These are phyloP conservation scores for Myodes glareolus DNA, from an alignment of 2,113 vertebrate species.

Conservation along the genomic window DNA sequence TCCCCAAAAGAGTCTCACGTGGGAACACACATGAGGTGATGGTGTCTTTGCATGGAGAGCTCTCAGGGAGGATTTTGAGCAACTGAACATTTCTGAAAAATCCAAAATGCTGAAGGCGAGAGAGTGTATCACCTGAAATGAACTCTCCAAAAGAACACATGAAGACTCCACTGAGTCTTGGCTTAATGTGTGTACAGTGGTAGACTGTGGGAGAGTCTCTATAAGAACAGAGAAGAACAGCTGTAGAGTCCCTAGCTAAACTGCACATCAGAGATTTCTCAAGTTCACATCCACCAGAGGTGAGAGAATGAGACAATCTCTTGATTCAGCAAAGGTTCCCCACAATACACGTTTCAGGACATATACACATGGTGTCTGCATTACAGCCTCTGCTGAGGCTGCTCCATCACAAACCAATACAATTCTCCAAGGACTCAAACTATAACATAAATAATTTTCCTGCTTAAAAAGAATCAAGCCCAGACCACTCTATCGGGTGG, in stretches of 20 bases:
- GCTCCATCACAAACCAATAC: not conserved
- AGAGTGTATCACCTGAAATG: not conserved
- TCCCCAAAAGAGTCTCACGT: not conserved
- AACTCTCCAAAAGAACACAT: not conserved
- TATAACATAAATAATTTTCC: not conserved
- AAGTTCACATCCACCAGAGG: not conserved
- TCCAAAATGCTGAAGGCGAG: not conserved
- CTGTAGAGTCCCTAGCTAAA: not conserved
- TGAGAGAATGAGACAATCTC: no score
- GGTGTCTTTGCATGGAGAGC: not conserved
- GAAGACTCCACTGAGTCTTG: not conserved
- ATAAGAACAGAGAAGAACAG: not conserved
- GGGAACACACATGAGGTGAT: not conserved
- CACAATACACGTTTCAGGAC: no score
- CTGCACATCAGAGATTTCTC: no score
- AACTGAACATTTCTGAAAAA: not conserved
- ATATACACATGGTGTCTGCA: accelerated
- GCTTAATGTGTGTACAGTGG: not conserved
- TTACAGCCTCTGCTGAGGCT: not conserved
- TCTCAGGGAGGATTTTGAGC: not conserved
- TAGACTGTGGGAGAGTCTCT: accelerated
- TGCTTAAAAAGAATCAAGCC: not conserved
- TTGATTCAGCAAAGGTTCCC: no score
- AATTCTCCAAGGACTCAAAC: not conserved
- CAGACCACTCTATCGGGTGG: not conserved